A percentile compares a stretch with the other conserved stretches of the same genome.
Evolutionary conservation across 64 coral and sea anemone genomes (phyloP).

Genomic region (Dendronephthya gigantea): DNA sequence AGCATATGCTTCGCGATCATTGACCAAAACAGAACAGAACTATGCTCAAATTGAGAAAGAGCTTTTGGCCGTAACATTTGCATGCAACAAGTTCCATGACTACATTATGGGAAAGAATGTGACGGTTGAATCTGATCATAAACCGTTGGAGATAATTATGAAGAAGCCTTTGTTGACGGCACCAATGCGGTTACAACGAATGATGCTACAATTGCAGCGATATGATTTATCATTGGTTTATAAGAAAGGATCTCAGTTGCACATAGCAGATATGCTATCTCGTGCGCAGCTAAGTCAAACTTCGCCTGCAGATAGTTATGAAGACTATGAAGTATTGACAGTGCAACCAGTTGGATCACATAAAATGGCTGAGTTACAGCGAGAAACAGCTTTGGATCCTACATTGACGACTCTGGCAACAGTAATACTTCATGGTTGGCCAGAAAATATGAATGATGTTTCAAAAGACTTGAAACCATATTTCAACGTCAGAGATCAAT

Average conservation of each 20-base stretch:
- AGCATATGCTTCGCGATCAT: neutral
- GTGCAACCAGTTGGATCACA: slow-evolving; percentile 9
- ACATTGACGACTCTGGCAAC: neutral
- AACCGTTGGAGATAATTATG: neutral
- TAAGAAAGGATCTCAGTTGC: neutral
- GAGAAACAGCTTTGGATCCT: neutral
- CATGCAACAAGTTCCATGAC: neutral
- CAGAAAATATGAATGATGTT: neutral
- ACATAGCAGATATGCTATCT: neutral
- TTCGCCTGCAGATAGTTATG: neutral
- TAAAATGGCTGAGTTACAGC: neutral
- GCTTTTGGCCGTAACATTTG: neutral
- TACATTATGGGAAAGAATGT: neutral
- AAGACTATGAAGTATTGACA: neutral
- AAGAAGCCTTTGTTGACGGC: slow-evolving; percentile 5
- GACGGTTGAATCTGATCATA: neutral
- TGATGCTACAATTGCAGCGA: slow-evolving; percentile 1
- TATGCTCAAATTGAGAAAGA: neutral
- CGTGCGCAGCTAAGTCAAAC: neutral
- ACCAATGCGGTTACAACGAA: neutral
- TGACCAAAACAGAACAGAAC: neutral
- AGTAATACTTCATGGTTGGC: neutral
- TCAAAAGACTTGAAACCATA: neutral
- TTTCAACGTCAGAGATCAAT: neutral
- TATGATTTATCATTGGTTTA: neutral